A percentile compares a stretch with the other conserved stretches of the same genome.
These are phyloP conservation scores for Carettochelys insculpta DNA, from an alignment of 2,113 vertebrate species.

Conservation along the genomic window DNA sequence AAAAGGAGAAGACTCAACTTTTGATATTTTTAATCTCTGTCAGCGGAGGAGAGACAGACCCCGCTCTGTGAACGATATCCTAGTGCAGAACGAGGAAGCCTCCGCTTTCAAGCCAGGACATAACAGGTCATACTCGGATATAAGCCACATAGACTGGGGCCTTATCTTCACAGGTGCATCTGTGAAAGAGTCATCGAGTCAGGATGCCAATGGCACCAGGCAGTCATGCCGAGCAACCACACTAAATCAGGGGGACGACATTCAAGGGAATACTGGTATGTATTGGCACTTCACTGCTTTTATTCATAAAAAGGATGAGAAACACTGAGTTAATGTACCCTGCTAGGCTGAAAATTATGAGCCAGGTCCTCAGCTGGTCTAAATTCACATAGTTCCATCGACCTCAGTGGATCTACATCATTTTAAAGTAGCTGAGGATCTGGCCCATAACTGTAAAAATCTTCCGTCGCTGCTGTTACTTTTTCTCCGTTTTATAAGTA, in stretches of 20 bases:
- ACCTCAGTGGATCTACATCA: not conserved
- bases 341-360: not conserved
- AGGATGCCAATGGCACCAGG: constrained; percentile 59
- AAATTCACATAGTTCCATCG: not conserved
- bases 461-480: not conserved
- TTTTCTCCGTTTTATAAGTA: not conserved
- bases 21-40: constrained; percentile 84
- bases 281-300: not conserved
- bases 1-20: constrained; percentile 76
- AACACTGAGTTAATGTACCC: no score
- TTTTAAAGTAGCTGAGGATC: not conserved
- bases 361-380: not conserved
- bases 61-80: constrained; percentile 92
- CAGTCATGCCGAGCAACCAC: constrained; percentile 78
- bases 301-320: no score
- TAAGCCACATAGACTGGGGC: constrained; percentile 78
- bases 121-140: constrained; percentile 89
- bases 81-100: constrained; percentile 82
- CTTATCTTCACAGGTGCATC: constrained; percentile 66
- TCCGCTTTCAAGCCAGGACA: constrained; percentile 89
- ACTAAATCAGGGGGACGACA: constrained; percentile 80
- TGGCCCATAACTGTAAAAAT: not conserved
- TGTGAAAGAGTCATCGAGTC: constrained; percentile 60
- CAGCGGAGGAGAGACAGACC: constrained; percentile 88
- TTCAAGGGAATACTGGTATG: constrained; percentile 89